Percentiles rank a stretch among this genome's conserved stretches.
These are phyloP conservation scores for Callocephalon fimbriatum DNA, from an alignment of 2,113 vertebrate species.

Conservation along the genomic window DNA sequence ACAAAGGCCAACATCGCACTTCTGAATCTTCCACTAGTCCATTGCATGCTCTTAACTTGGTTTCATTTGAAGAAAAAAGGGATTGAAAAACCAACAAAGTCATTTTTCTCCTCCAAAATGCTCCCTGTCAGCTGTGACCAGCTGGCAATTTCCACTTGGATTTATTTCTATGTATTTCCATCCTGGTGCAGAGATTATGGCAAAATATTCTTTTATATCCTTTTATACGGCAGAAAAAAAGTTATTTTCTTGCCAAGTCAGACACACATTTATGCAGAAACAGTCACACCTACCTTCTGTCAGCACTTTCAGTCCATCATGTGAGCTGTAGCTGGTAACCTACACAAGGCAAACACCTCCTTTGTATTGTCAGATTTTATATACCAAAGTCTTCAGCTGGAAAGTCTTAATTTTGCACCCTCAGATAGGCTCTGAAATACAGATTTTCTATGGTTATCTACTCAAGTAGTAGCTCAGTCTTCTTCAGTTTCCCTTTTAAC, in stretches of 20 bases:
- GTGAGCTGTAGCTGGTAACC: slow-evolving; percentile 33
- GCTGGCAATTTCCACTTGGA: slow-evolving; percentile 28
- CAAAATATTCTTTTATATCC: slow-evolving; percentile 45
- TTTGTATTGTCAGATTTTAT: slow-evolving; percentile 37
- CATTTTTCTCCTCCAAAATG: slow-evolving; percentile 22
- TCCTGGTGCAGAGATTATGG: slow-evolving; percentile 37
- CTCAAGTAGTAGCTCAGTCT: not conserved
- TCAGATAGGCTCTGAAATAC: not conserved
- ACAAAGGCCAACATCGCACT: not conserved
- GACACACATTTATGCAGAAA: slow-evolving; percentile 41
- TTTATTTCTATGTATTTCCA: slow-evolving; percentile 40
- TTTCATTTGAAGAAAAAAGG: slow-evolving; percentile 36
- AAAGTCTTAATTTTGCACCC: slow-evolving; percentile 16
- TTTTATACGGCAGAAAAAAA: slow-evolving; percentile 10
- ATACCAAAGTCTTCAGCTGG: not conserved
- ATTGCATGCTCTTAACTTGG: not conserved
- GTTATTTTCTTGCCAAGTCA: slow-evolving; percentile 46
- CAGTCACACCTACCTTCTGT: slow-evolving; percentile 45
- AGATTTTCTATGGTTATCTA: not conserved
- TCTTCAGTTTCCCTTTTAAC: not conserved
- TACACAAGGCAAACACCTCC: slow-evolving; percentile 50
- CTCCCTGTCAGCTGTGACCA: slow-evolving; percentile 23
- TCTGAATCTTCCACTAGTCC: not conserved
- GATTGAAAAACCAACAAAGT: not conserved
- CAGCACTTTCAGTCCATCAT: slow-evolving; percentile 14